Evolutionary conservation across 2,888 invertebrate species (phyloP), one percentile per base, ranked within the genome.

Genomic region (Leptinotarsa tumamoca): DNA sequence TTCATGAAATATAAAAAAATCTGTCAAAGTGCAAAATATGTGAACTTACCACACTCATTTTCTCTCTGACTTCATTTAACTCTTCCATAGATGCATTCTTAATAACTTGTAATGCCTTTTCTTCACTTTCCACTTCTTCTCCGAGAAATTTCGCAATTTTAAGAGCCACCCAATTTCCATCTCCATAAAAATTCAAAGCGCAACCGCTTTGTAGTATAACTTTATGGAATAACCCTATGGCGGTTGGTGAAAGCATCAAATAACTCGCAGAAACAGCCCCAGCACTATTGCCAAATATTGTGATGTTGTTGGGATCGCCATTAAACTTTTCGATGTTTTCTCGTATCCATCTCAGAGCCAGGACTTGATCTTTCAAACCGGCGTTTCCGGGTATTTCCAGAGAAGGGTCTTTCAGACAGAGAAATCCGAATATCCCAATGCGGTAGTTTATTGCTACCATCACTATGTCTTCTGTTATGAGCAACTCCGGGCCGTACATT

Each of bases 221-320:
- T 69, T 66, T 72, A 43, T 70, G 70, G 21, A 70, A 70, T 23
- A 68, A 23, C n/a, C 21, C 68, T 52, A 21, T 23, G 18, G 27
- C 49, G 3, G 18, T 33, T 7, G 43, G 63, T 17, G 63, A 63
- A 10, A 63, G 63, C 63, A 63, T 63, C n/a, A 63, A n/a, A n/a
- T 33, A 43, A 63, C n/a, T 27, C n/a, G 43, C 63, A 33, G 63
- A 63, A 5, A 63, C 63, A 18, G n/a, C 63, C 0, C 90, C 90
- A 1, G 90, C 90, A 80, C 90, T 90, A 80, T 90, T 89, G 1
- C 90, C 90, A 80, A 90, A 89, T 13, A 90, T 84, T 0, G 90
- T 90, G 7, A 90, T 89, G 72, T 90, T 90, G 4, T 88, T 83
- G 0, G 89, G 86, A 84, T 90, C 89, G 0, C 90, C 90, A 67